These are phyloP conservation scores for Chrysoperla carnea DNA, from an alignment of 1,140 invertebrate species.

Conservation along the genomic window DNA sequence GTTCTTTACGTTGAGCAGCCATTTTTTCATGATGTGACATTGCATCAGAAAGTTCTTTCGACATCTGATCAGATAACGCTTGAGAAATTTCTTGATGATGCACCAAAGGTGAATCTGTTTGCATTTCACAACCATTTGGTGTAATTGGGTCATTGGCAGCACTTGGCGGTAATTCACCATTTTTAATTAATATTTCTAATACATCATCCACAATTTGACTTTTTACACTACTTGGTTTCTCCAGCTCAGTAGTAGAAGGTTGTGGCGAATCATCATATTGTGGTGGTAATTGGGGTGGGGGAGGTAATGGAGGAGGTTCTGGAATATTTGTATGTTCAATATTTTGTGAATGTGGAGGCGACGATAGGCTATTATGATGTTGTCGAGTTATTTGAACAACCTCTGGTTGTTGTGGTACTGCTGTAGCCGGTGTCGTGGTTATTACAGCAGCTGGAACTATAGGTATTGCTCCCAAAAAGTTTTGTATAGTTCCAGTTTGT, in stretches of 20 bases:
- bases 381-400: conserved; percentile 11
- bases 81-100: conserved; percentile 21
- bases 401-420: conserved; percentile 1
- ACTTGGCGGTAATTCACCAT: conserved; percentile 78
- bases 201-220: conserved; percentile 87
- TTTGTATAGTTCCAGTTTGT: conserved; percentile 25
- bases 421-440: conserved; percentile 1
- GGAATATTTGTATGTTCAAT: background rate
- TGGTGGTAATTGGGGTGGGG: background rate
- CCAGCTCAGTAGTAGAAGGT: conserved; percentile 11
- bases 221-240: conserved; percentile 39
- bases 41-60: conserved; percentile 20
- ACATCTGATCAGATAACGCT: conserved; percentile 20
- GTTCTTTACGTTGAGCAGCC: conserved; percentile 15
- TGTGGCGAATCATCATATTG: conserved; percentile 10
- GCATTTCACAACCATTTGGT: conserved; percentile 32
- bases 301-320: background rate
- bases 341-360: conserved; percentile 2
- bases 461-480: conserved; percentile 27
- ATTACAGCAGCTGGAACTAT: conserved; percentile 2
- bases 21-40: conserved; percentile 26
- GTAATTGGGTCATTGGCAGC: conserved; percentile 61
- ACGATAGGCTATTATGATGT: conserved; percentile 18
- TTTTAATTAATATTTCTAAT: conserved; percentile 85
- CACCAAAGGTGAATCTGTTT: conserved; percentile 12